phyloP scores from a whole-genome alignment of 2,797 vertebrate species.

The Darevskia mixta region DNA sequence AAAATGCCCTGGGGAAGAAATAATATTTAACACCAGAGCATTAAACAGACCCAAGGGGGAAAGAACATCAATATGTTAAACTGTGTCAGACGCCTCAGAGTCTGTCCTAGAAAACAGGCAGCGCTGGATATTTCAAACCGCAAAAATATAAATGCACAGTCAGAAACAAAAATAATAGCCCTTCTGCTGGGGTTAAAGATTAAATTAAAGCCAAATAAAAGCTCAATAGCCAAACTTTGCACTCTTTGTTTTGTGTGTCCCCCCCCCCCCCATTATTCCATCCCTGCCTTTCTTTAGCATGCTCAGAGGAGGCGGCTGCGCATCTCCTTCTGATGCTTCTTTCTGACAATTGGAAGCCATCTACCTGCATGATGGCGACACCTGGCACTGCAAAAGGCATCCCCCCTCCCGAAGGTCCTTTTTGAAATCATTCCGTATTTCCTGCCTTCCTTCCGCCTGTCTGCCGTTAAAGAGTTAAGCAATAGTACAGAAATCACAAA shows the following conservation, averaged over 20 bases:
- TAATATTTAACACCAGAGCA: constrained; percentile 14
- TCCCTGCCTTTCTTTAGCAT: neutral
- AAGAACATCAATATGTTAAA: constrained; percentile 46
- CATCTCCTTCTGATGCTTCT: neutral
- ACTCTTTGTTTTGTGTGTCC: constrained; percentile 14
- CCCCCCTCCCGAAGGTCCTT: constrained; percentile 40
- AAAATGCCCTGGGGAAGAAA: constrained; percentile 17
- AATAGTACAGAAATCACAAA: constrained; percentile 70
- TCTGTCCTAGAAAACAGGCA: constrained; percentile 42
- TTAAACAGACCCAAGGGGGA: constrained; percentile 31
- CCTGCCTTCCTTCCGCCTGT: constrained; percentile 63
- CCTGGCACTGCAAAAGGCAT: constrained; percentile 63
- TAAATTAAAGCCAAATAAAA: constrained; percentile 33
- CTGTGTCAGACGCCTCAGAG: constrained; percentile 43
- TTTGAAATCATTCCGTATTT: constrained; percentile 63
- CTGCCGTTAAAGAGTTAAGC: constrained; percentile 71
- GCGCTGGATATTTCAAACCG: constrained; percentile 17
- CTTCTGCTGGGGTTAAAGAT: neutral
- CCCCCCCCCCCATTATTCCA: constrained; percentile 44
- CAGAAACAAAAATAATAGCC: neutral
- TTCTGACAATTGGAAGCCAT: neutral
- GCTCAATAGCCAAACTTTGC: constrained; percentile 42
- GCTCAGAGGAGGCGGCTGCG: neutral
- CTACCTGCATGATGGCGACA: constrained; percentile 50
- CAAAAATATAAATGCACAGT: constrained; percentile 11